These are phyloP conservation scores for Trichonephila inaurata DNA, from an alignment of 1,140 invertebrate genomes.

Conservation along the genomic window DNA sequence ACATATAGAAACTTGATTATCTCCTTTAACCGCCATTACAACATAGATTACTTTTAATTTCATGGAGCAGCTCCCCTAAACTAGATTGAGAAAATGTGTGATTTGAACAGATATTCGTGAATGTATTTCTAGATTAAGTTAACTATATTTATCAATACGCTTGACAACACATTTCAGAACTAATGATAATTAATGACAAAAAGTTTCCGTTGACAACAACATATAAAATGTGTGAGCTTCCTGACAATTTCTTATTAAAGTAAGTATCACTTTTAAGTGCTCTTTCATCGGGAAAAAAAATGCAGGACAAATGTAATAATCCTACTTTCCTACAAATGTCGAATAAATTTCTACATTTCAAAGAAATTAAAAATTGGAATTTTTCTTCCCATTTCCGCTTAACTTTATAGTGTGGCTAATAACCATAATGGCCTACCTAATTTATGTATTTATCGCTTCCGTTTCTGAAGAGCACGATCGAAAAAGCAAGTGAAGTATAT, in stretches of 20 bases:
- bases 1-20: background rate
- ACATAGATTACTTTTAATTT: conserved; percentile 8
- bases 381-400: background rate
- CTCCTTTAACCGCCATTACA: background rate
- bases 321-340: background rate
- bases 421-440: conserved; percentile 36
- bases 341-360: conserved; percentile 24
- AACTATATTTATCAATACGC: background rate
- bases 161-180: background rate
- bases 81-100: background rate
- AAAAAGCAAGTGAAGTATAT: conserved; percentile 20
- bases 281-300: background rate
- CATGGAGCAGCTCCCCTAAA: background rate
- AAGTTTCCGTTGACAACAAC: background rate
- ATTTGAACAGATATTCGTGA: background rate
- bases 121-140: background rate
- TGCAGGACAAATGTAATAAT: background rate
- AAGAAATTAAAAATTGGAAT: background rate
- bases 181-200: background rate
- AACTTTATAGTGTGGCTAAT: conserved; percentile 37
- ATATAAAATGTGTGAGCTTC: background rate
- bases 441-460: conserved; percentile 36
- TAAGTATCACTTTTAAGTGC: background rate
- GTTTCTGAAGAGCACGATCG: background rate
- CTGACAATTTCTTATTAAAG: background rate